Conservation (phyloP, 2,888 invertebrate genomes). For the Hydraecia micacea region DNA sequence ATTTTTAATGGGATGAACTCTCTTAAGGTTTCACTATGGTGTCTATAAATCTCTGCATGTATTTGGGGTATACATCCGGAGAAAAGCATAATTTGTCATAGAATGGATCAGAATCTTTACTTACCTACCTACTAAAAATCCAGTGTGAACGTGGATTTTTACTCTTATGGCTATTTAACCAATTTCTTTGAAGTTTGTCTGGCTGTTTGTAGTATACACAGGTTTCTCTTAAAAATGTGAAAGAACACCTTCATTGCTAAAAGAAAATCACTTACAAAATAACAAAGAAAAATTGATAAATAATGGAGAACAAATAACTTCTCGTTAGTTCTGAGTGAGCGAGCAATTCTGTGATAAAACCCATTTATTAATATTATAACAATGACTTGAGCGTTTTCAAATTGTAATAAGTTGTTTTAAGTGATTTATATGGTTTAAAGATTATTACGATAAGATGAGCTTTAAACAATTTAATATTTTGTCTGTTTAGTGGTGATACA, state of each 20-base stretch:
- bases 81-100: neutral
- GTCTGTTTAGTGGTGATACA: neutral
- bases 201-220: neutral
- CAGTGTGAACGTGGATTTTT: neutral
- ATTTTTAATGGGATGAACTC: no score
- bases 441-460: neutral
- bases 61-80: neutral
- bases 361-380: conserved; percentile 23
- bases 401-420: neutral
- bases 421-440: conserved; percentile 6
- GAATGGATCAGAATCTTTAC: neutral
- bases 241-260: neutral
- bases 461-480: neutral
- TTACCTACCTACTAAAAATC: neutral
- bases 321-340: conserved; percentile 25
- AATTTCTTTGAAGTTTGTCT: neutral
- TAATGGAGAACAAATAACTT: conserved; percentile 24
- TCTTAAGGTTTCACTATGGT: no score
- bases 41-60: neutral
- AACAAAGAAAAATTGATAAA: neutral
- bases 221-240: neutral
- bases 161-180: neutral
- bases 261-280: neutral
- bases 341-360: conserved; percentile 30
- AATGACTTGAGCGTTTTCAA: conserved; percentile 27